Evolutionary conservation across 2,797 vertebrate species (phyloP), one percentile per base, ranked within the genome.

Genomic region (Schizopygopsis malacanthus): DNA sequence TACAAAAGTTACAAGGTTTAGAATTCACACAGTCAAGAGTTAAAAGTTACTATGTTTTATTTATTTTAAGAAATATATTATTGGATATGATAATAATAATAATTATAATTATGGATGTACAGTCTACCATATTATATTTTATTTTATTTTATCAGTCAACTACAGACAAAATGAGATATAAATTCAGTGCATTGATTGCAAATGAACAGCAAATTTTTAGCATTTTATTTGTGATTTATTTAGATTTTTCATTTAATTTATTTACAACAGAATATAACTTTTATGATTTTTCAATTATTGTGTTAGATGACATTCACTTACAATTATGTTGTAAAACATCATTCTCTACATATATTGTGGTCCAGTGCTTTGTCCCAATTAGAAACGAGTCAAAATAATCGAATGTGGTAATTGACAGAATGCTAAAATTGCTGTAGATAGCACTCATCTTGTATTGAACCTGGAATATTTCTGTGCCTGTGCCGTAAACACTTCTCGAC

Each of bases 391-490:
- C 5, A 20, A 52, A 61, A 63, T 83, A 63, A 28, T 56, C 52
- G 25, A 47, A 47, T 25, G 41, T 5, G 33, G 22, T 77, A 83
- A 69, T 22, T 43, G 37, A 69, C 61, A 69, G 50, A 52, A 77
- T 67, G 45, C 10, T n/a, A 65, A 39, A 77, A 43, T 69, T 43
- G 28, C 18, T 33, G 59, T 28, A 33, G 2, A 63, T 79, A 79
- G 15, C 41, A 10, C 18, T 79, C 79, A 67, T 18, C 25, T 81
- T 39, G 25, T 69, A 37, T 69, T 81, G 28, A 81, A 69, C 61
- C 45, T n/a, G 28, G 45, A 81, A 69, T 69, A 81, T 67, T 81
- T 67, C 45, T 81, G 18, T 50, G 61, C 25, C 61, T 50, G 25
- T 67, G 25, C 28, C 45, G 18, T 50, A 28, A 50, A 37, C 37